Evolutionary conservation across 2,113 vertebrate species (phyloP).

Genomic region (Taxidea taxus): DNA sequence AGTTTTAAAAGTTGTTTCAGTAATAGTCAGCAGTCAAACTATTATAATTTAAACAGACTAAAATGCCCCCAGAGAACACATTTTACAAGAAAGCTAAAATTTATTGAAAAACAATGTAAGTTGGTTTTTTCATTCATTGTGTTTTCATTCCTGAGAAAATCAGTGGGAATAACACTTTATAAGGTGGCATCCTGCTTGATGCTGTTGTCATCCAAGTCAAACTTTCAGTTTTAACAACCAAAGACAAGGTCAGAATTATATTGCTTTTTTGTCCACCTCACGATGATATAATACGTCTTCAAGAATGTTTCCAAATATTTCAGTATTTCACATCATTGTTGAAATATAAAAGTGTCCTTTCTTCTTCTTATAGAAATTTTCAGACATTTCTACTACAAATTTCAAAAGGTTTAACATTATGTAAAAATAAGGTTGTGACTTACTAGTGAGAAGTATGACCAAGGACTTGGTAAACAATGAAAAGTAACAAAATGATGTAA

Average conservation of each 20-base stretch:
- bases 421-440: background rate
- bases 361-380: background rate
- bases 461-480: background rate
- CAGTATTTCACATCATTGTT: background rate
- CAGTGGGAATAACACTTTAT: background rate
- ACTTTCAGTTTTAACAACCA: background rate
- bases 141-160: constrained; percentile 61
- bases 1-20: constrained; percentile 52
- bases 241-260: constrained; percentile 41
- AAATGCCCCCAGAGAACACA: constrained; percentile 41
- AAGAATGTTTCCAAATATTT: constrained; percentile 16
- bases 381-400: background rate
- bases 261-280: constrained; percentile 3
- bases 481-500: background rate
- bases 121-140: constrained; percentile 43
- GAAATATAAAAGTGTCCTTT: constrained; percentile 37
- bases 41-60: constrained; percentile 63
- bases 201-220: constrained; percentile 22
- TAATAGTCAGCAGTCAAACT: constrained; percentile 60
- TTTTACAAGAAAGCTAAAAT: constrained; percentile 67
- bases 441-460: background rate
- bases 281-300: background rate
- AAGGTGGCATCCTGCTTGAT: background rate
- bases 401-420: background rate
- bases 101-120: constrained; percentile 48